These are phyloP conservation scores for Cordilura impudica DNA, from an alignment of 2,888 invertebrate species.

Conservation along the genomic window DNA sequence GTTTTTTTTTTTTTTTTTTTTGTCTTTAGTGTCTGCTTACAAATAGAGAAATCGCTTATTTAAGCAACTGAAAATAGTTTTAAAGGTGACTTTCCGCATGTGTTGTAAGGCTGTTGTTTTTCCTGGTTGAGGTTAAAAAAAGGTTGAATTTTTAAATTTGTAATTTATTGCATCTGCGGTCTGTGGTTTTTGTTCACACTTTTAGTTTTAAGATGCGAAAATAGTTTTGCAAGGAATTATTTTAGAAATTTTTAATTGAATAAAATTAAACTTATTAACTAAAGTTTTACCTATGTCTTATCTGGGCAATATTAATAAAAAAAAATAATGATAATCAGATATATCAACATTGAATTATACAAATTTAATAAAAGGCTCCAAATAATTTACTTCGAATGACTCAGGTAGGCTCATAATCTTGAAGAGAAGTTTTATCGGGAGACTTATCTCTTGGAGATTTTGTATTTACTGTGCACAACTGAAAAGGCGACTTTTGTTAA, in stretches of 20 bases:
- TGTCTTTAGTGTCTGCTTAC: not conserved
- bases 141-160: slow-evolving; percentile 33
- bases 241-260: slow-evolving; percentile 37
- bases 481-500: too few species aligned
- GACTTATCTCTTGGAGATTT: too few species aligned
- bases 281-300: too few species aligned
- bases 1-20: not conserved
- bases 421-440: too few species aligned
- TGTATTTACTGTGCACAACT: too few species aligned
- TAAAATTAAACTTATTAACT: slow-evolving; percentile 23
- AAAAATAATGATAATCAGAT: too few species aligned
- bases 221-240: slow-evolving; percentile 15
- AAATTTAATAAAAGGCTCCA: too few species aligned
- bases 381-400: too few species aligned
- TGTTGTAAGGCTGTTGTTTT: slow-evolving; percentile 7
- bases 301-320: too few species aligned
- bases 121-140: not conserved
- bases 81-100: slow-evolving; percentile 12
- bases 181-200: slow-evolving; percentile 7
- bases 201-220: slow-evolving; percentile 27
- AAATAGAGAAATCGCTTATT: slow-evolving; percentile 8
- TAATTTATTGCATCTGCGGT: slow-evolving; percentile 51
- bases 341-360: too few species aligned
- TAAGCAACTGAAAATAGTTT: slow-evolving; percentile 9
- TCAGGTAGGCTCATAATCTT: too few species aligned